A percentile compares a stretch with the other conserved stretches of the same genome.
Conservation (phyloP, 1,140 invertebrate genomes). For the Calliopsis andreniformis region DNA sequence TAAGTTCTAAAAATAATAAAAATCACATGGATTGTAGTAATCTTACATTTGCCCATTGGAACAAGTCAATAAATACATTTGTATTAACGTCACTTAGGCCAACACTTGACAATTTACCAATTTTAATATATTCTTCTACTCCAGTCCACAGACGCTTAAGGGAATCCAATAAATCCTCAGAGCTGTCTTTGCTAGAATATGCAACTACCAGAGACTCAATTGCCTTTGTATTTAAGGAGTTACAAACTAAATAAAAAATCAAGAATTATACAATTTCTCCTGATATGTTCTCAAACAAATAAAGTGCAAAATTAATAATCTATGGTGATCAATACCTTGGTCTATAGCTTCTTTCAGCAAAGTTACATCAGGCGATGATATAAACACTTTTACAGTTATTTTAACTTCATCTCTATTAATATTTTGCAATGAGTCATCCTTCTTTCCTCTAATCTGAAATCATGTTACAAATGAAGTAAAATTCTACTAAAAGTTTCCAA, state of each 20-base stretch:
- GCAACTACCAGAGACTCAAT: slow-evolving; percentile 90
- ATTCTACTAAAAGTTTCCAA: slow-evolving; percentile 3
- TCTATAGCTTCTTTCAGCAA: slow-evolving; percentile 80
- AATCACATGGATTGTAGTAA: slow-evolving; percentile 10
- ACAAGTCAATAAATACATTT: slow-evolving; percentile 88
- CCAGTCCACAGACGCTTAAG: slow-evolving; percentile 88
- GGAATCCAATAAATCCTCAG: slow-evolving; percentile 83
- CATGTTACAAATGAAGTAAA: slow-evolving; percentile 28
- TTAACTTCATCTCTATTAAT: slow-evolving; percentile 83
- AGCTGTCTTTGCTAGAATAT: slow-evolving; percentile 81
- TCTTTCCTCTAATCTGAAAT: slow-evolving; percentile 67
- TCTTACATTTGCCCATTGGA: slow-evolving; percentile 87
- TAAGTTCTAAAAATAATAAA: background rate
- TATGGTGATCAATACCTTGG: slow-evolving; percentile 70
- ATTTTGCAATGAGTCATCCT: slow-evolving; percentile 67
- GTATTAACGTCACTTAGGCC: slow-evolving; percentile 96
- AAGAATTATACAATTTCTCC: too few relatives aligned
- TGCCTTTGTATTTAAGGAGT: slow-evolving; percentile 83
- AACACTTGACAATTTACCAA: slow-evolving; percentile 86
- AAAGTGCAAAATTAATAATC: slow-evolving; percentile 21
- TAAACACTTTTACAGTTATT: slow-evolving; percentile 84
- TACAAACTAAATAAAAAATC: slow-evolving; percentile 83
- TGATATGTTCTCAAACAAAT: too few relatives aligned
- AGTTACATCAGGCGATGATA: slow-evolving; percentile 77
- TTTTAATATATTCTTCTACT: slow-evolving; percentile 86